Evolutionary conservation across 2,888 invertebrate genomes (phyloP).

Genomic region (Tribolium freemani): DNA sequence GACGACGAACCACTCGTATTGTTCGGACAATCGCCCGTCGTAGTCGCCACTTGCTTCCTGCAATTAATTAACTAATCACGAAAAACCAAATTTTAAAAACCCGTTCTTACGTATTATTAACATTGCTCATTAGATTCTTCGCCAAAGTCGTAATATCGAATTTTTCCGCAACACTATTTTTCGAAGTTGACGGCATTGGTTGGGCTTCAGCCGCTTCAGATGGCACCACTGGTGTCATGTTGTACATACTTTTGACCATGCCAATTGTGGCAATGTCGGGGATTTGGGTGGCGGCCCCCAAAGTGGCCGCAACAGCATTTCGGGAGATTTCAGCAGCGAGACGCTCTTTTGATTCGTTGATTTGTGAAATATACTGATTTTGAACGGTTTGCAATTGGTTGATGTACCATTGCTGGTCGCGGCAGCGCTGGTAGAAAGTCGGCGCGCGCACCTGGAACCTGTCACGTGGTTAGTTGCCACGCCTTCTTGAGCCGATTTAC

Average conservation of each 20-base stretch:
- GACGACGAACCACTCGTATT: conserved; percentile 52
- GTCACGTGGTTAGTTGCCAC: conserved; percentile 16
- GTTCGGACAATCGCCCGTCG: conserved; percentile 6
- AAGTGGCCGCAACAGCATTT: conserved; percentile 74
- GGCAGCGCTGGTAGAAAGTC: conserved; percentile 92
- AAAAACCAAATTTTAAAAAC: background rate
- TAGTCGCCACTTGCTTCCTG: background rate
- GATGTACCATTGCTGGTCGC: conserved; percentile 95
- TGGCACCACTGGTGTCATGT: conserved; percentile 49
- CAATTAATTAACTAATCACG: background rate
- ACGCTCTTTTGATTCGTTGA: conserved; percentile 88
- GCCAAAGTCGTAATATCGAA: conserved; percentile 51
- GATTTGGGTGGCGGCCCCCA: conserved; percentile 53
- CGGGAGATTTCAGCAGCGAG: conserved; percentile 79
- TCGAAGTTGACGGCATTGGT: conserved; percentile 53
- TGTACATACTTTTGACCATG: conserved; percentile 60
- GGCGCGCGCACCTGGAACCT: conserved; percentile 94
- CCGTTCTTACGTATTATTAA: background rate
- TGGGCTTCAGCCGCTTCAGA: conserved; percentile 46
- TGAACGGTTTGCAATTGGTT: conserved; percentile 86
- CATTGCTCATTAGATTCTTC: conserved; percentile 35
- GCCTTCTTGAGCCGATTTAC: conserved; percentile 38
- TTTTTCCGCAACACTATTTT: conserved; percentile 54
- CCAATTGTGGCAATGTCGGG: conserved; percentile 55
- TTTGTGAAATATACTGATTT: conserved; percentile 84